Evolutionary conservation across 2,797 vertebrate genomes (phyloP), one percentile per base, ranked within the genome.

Genomic region (Sebastes ruberrimus): DNA sequence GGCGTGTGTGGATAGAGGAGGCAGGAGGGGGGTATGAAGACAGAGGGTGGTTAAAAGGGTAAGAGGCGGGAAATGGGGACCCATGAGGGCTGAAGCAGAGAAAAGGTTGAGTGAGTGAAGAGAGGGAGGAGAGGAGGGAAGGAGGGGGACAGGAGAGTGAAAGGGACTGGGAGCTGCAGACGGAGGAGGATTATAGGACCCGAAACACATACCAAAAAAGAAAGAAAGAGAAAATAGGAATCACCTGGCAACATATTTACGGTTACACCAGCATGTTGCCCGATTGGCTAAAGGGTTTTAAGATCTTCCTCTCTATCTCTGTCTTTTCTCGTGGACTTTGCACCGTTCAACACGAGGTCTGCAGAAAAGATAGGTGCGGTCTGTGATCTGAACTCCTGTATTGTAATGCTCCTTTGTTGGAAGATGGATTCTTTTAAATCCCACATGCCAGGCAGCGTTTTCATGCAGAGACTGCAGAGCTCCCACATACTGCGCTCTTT

Each of bases 21-120:
- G 55, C 46, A 72, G 63, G 70, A 59, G 57, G 71, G 70, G 70
- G 64, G 69, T 64, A 72, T 67, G 74, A 78, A 89, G 85, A 89
- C 79, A 73, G 71, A 86, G 82, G 71, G 71, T 83, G 83, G 84
- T 81, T 87, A 82, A 90, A 90, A 86, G 90, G 77, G 74, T 90
- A 83, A 85, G 87, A 92, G 85, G 88, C 64, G 85, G 91, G 88
- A 93, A 84, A 89, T 69, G 63, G 74, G 87, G 86, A 85, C 85
- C 79, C 82, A 71, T 74, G 88, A 88, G 88, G 84, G 80, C 79
- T 76, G 71, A 49, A 83, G 80, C 57, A 85, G 53, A 83, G 87
- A 82, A 86, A 91, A 88, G 87, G 78, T 60, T 84, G 88, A 85
- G 77, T 78, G 86, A 84, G 78, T 79, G 85, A 86, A 56, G 56